Evolutionary conservation across 2,797 vertebrate genomes (phyloP).

Genomic region (Poeciliopsis infans): DNA sequence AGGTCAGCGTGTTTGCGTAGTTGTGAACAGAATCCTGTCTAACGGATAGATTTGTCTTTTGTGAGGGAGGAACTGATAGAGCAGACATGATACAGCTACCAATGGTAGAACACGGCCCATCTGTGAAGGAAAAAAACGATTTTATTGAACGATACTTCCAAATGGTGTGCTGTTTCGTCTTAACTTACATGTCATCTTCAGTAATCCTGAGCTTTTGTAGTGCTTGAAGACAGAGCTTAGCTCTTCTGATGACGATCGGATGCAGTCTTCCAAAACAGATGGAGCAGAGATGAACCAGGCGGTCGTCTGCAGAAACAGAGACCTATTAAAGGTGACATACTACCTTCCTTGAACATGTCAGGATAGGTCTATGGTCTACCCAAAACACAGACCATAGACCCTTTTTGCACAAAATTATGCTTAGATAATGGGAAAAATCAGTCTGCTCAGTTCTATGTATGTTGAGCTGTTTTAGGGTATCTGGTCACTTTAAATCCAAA

Average conservation of each 20-base stretch:
- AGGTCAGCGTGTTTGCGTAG: constrained; percentile 65
- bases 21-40: constrained; percentile 54
- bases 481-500: too few species aligned
- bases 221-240: constrained; percentile 65
- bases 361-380: too few species aligned
- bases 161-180: background rate
- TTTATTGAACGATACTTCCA: background rate
- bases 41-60: constrained; percentile 70
- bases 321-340: background rate
- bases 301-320: constrained; percentile 65
- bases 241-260: constrained; percentile 64
- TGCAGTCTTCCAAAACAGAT: constrained; percentile 64
- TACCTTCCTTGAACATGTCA: too few species aligned
- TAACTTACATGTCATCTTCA: constrained; percentile 68
- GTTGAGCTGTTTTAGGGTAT: too few species aligned
- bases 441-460: too few species aligned
- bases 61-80: constrained; percentile 75
- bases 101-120: constrained; percentile 56
- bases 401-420: too few species aligned
- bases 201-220: constrained; percentile 58
- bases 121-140: constrained; percentile 40
- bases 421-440: too few species aligned
- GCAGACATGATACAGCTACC: constrained; percentile 78
- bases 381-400: too few species aligned
- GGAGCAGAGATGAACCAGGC: constrained; percentile 74